Conservation (phyloP, 2,113 vertebrate species). For the Pelusios castaneus region DNA sequence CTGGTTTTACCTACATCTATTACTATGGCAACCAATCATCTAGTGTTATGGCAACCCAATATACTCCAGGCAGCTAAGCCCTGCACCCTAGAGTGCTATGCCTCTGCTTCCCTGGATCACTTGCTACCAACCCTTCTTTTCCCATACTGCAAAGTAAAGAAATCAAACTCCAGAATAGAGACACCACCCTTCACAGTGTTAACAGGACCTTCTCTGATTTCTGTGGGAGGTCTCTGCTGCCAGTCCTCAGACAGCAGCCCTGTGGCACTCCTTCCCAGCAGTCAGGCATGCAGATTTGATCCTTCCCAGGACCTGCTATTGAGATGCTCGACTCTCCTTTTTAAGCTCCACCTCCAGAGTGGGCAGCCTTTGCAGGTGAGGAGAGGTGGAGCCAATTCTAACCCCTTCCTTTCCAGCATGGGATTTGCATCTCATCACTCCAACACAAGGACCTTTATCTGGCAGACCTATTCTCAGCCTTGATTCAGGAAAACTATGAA, state of each 20-base stretch:
- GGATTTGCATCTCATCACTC: not conserved
- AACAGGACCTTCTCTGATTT: not conserved
- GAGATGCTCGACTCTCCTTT: not conserved
- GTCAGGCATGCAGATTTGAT: not conserved
- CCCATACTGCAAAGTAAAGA: not conserved
- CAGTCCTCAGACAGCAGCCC: not conserved
- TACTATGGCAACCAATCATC: no score
- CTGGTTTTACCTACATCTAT: not conserved
- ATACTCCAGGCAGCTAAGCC: not conserved
- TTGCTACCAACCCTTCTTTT: not conserved
- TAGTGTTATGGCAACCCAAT: no score
- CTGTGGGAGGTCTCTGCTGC: not conserved
- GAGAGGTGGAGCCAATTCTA: not conserved
- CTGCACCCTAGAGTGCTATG: not conserved
- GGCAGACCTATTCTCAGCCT: accelerated
- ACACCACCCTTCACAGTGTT: not conserved
- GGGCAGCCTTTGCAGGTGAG: no score
- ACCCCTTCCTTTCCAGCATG: not conserved
- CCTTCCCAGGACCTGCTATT: not conserved
- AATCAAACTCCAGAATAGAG: not conserved
- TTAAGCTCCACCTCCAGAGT: not conserved
- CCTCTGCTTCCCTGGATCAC: not conserved
- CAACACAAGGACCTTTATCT: not conserved
- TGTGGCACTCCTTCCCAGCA: not conserved
- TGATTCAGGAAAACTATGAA: not conserved